A percentile compares a stretch with the other conserved stretches of the same genome.
These are phyloP conservation scores for Drosophila ustulata DNA, from an alignment of 2,888 invertebrate species.

Conservation along the genomic window DNA sequence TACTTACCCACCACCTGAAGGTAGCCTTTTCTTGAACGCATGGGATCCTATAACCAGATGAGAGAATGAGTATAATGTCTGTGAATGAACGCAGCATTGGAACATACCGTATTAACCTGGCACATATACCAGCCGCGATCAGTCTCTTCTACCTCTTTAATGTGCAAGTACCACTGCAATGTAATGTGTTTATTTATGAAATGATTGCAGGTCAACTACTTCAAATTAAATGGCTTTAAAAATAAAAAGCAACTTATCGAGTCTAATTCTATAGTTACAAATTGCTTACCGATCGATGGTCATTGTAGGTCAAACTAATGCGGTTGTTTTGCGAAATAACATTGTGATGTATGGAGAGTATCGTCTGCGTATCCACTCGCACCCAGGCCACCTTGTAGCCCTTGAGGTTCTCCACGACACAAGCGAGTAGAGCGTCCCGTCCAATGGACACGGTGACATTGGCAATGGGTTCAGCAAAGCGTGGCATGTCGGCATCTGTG, in stretches of 20 bases:
- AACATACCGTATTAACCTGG: slow-evolving; percentile 91
- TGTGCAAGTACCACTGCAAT: slow-evolving; percentile 92
- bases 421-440: slow-evolving; percentile 93
- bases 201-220: too few species aligned
- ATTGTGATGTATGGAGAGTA: slow-evolving; percentile 95
- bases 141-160: slow-evolving; percentile 93
- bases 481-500: slow-evolving; percentile 87
- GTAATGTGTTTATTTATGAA: background rate
- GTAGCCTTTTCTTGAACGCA: slow-evolving; percentile 95
- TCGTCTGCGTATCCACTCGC: slow-evolving; percentile 95
- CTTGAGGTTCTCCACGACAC: slow-evolving; percentile 95
- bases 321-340: slow-evolving; percentile 96
- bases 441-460: slow-evolving; percentile 96
- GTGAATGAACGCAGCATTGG: accelerated
- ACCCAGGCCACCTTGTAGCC: slow-evolving; percentile 97
- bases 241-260: too few species aligned
- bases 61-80: background rate
- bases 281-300: slow-evolving; percentile 89
- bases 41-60: slow-evolving; percentile 88
- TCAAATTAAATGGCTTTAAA: too few species aligned
- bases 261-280: too few species aligned
- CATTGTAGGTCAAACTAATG: slow-evolving; percentile 94
- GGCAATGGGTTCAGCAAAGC: slow-evolving; percentile 94
- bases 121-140: slow-evolving; percentile 97
- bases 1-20: slow-evolving; percentile 95